Percentiles rank a stretch among this genome's conserved stretches.
These are phyloP conservation scores for Phylloscopus trochiloides DNA, from an alignment of 2,113 vertebrate species.

Conservation along the genomic window DNA sequence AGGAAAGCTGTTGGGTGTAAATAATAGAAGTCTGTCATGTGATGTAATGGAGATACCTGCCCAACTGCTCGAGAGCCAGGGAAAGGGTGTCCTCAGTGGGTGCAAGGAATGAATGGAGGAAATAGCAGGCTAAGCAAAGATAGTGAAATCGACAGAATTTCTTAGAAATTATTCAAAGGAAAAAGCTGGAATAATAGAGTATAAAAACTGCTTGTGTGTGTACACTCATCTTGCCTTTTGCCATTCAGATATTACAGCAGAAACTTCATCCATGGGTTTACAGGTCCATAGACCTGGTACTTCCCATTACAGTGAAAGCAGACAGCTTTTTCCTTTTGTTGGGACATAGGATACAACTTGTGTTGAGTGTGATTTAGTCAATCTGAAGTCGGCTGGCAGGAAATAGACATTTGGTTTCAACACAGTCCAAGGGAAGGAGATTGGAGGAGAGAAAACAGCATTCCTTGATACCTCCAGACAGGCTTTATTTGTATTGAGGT, in stretches of 20 bases:
- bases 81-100: background rate
- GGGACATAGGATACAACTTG: background rate
- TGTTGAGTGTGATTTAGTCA: background rate
- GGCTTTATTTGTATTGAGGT: background rate
- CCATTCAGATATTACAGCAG: background rate
- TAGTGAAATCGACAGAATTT: background rate
- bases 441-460: fast-evolving
- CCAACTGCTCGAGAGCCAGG: background rate
- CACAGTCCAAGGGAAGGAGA: background rate
- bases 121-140: background rate
- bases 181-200: background rate
- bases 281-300: background rate
- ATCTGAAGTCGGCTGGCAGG: background rate
- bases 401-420: background rate
- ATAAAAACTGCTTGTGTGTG: fast-evolving
- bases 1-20: background rate
- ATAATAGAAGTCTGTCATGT: background rate
- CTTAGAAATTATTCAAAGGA: background rate
- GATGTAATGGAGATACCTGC: background rate
- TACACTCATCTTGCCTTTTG: background rate
- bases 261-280: background rate
- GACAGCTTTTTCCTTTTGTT: background rate
- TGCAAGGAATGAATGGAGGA: background rate
- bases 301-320: background rate
- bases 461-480: background rate